These are phyloP conservation scores for Prosopocoilus inquinatus DNA, from an alignment of 2,888 invertebrate genomes.

Conservation along the genomic window DNA sequence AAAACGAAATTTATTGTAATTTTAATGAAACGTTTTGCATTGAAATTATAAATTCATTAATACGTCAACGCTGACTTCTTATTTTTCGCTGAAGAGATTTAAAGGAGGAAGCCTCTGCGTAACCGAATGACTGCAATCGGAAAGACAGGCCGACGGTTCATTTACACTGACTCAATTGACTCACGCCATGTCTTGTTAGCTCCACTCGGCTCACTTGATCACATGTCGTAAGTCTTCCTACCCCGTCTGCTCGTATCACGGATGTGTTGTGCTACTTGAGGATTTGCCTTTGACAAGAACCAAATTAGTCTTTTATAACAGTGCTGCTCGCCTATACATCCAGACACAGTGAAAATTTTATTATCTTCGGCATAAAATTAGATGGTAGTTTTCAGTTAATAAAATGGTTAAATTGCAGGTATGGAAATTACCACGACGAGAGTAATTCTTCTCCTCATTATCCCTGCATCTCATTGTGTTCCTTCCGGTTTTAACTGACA, in stretches of 20 bases:
- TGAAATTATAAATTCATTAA: too few species aligned
- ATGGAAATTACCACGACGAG: too few species aligned
- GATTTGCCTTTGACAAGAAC: slow-evolving; percentile 35
- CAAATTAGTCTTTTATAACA: slow-evolving; percentile 30
- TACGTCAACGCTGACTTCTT: too few species aligned
- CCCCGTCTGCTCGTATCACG: slow-evolving; percentile 31
- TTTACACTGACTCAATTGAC: slow-evolving; percentile 48
- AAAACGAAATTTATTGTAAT: too few species aligned
- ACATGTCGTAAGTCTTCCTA: slow-evolving; percentile 44
- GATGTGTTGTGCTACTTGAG: slow-evolving; percentile 32
- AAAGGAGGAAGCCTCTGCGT: slow-evolving; percentile 27
- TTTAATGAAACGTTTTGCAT: too few species aligned
- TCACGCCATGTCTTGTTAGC: slow-evolving; percentile 47
- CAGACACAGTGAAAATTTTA: too few species aligned
- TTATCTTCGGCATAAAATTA: too few species aligned
- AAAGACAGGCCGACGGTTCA: slow-evolving; percentile 45
- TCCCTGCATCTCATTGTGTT: too few species aligned
- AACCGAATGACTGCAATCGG: slow-evolving; percentile 40
- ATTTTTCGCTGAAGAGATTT: slow-evolving; percentile 14
- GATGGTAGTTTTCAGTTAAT: too few species aligned
- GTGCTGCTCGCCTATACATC: too few species aligned
- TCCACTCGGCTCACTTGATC: slow-evolving; percentile 42
- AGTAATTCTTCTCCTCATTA: too few species aligned
- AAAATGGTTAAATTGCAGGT: too few species aligned
- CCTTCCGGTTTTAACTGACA: neutral